Base-by-base conservation (phyloP, 2,888 invertebrate genomes). In the Eupeodes luniger region DNA sequence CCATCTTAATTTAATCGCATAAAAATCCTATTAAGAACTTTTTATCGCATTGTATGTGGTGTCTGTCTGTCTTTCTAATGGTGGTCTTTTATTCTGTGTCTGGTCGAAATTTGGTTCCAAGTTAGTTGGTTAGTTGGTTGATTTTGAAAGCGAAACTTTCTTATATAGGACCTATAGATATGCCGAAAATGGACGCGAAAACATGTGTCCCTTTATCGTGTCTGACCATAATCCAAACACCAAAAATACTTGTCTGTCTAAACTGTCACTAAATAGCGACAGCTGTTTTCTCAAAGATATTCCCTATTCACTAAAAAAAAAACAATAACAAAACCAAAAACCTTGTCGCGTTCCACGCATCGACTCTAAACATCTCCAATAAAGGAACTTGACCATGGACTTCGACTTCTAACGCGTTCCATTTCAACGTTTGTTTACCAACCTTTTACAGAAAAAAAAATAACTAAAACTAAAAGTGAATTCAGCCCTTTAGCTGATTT, bases 1-100 rank as follows among this genome's bases (percentile, higher is more conserved):
- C 72, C 81, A 85, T 89, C 89, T 89, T 88, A 78, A 85, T 82
- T 85, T 88, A 85, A 89, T 81, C 89, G 89, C 87, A 89, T 89
- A 87, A 81, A 72, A 84, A 83, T 89, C 89, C 87, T 84, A 87
- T 88, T 84, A 88, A 81, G 81, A 70, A 19, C 55, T 81, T 84
- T 88, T 81, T 85, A 67, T 57, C 9, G 6, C 84, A 59, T 72
- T 64, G 79, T 19, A 19, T 27, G 27, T 27, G 1, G 27, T 82
- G 79, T 78, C 64, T 47, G 64, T 61, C 62, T 62, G 7, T 47
- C 16, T 44, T 3, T 19, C 27, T 27, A 27, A 66, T 64, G 19
- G 66, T 66, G 66, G 66, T 66, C 64, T 47, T 40, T 55, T 40
- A 4, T 27, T 70, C 57, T 57, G 40, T 76, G 80, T 78, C 78